Percentiles rank a stretch among this genome's conserved stretches.
These are phyloP conservation scores for Sapayoa aenigma DNA, from an alignment of 2,113 vertebrate species.

Conservation along the genomic window DNA sequence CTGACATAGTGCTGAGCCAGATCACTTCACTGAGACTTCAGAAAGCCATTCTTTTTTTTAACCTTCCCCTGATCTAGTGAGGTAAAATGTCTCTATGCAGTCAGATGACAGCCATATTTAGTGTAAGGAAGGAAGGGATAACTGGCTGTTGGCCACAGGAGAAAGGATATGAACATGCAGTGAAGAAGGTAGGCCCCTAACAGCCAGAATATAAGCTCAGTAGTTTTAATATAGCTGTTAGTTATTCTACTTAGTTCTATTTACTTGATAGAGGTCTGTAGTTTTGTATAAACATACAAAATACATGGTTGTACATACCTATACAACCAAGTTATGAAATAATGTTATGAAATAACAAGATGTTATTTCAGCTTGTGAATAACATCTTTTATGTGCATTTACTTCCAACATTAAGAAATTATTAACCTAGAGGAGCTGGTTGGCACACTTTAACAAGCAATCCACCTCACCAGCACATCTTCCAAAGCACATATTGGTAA, in stretches of 20 bases:
- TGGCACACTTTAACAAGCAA: neutral
- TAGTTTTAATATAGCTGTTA: neutral
- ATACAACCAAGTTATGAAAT: no score
- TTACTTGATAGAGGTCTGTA: neutral
- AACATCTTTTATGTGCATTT: neutral
- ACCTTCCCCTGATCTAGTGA: neutral
- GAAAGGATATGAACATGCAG: neutral
- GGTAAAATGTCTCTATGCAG: neutral
- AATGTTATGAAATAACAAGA: no score
- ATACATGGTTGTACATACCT: no score
- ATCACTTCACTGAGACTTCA: neutral
- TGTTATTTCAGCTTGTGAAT: neutral
- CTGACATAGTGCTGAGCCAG: neutral
- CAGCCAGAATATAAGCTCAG: neutral
- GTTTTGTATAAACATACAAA: neutral
- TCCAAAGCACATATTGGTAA: neutral
- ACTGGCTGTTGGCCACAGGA: neutral
- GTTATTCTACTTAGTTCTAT: no score
- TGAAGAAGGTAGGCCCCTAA: neutral
- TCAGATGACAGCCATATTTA: neutral
- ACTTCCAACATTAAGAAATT: neutral
- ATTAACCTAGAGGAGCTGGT: neutral
- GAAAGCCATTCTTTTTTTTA: neutral
- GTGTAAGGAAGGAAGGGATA: neutral
- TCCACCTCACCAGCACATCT: neutral